Evolutionary conservation across 2,797 vertebrate genomes (phyloP).

Genomic region (Gymnoscopelus microlampas): DNA sequence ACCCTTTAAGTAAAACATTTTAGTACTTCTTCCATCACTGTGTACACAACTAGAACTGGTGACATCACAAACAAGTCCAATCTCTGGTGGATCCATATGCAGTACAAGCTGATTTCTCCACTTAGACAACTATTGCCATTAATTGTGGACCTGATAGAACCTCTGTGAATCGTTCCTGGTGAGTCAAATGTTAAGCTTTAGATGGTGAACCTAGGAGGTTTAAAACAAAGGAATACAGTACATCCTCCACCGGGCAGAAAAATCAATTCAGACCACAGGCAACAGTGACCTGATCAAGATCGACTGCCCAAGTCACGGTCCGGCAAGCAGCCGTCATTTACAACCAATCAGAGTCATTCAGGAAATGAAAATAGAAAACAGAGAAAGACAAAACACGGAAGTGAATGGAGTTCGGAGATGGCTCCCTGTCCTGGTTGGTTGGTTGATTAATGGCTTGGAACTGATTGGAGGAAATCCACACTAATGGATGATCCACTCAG

Average conservation of each 20-base stretch:
- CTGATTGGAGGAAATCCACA: conserved; percentile 59
- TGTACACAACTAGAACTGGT: too few relatives aligned
- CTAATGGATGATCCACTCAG: conserved; percentile 65
- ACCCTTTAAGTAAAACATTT: too few relatives aligned
- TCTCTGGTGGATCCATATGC: too few relatives aligned
- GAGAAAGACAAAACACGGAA: conserved; percentile 18
- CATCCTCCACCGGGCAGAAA: background rate
- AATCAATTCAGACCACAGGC: conserved; percentile 7
- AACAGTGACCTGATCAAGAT: background rate
- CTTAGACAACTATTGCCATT: too few relatives aligned
- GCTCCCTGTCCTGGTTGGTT: conserved; percentile 12
- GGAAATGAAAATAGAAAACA: conserved; percentile 34
- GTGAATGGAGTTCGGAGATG: conserved; percentile 7
- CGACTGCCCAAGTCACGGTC: background rate
- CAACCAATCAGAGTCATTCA: conserved; percentile 25
- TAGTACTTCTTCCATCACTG: too few relatives aligned
- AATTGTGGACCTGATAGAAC: too few relatives aligned
- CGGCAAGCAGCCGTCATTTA: background rate
- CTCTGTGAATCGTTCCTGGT: too few relatives aligned
- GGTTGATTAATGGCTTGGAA: conserved; percentile 67
- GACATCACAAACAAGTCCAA: too few relatives aligned
- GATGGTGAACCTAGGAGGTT: background rate
- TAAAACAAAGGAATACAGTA: background rate
- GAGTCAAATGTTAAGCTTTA: background rate
- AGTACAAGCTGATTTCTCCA: too few relatives aligned